Percentiles rank a stretch among this genome's conserved stretches.
Conservation (phyloP, 1,140 invertebrate species). For the Microplitis demolitor region DNA sequence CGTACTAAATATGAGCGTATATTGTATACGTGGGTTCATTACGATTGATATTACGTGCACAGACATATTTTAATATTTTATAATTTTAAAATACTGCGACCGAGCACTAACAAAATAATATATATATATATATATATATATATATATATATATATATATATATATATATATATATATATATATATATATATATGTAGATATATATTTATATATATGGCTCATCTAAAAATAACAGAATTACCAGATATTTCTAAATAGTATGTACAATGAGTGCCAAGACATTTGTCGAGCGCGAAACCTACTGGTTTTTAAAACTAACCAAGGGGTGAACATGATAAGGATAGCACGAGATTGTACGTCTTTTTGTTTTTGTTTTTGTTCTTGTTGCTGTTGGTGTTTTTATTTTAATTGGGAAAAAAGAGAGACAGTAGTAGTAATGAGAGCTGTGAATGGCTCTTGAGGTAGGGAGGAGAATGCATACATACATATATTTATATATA, state of each 20-base stretch:
- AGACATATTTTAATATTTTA: too few relatives aligned
- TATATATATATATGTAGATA: background rate
- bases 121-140: background rate
- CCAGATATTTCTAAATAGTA: conserved; percentile 45
- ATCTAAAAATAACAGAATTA: conserved; percentile 45
- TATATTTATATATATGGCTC: background rate
- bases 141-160: background rate
- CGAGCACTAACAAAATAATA: conserved; percentile 39
- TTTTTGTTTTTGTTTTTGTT: too few relatives aligned
- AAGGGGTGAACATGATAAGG: background rate
- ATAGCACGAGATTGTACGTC: background rate
- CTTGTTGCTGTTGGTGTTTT: background rate
- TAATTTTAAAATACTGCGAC: conserved; percentile 31
- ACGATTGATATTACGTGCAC: too few relatives aligned
- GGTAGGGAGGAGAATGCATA: conserved; percentile 45
- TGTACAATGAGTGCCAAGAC: conserved; percentile 48
- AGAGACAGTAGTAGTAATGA: background rate
- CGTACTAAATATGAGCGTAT: too few relatives aligned
- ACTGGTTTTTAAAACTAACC: background rate
- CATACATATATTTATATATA: conserved; percentile 28
- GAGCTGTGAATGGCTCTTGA: conserved; percentile 17
- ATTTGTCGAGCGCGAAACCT: conserved; percentile 15
- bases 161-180: background rate
- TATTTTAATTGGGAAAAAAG: background rate
- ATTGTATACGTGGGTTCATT: too few relatives aligned